Base-by-base conservation (phyloP, 1,140 invertebrate genomes). In the Drosophila mayri region DNA sequence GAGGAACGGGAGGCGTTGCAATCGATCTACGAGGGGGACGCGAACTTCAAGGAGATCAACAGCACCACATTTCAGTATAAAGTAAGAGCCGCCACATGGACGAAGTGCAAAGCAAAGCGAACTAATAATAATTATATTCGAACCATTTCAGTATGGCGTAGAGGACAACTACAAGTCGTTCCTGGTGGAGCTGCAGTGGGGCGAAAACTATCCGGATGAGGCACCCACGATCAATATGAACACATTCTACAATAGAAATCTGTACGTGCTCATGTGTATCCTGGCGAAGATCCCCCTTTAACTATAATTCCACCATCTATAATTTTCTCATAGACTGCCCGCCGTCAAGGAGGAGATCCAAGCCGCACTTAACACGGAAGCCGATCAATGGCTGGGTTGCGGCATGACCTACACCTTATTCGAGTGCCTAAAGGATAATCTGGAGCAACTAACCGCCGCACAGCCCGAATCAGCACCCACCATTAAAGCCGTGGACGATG, bases 341-440 rank as follows among this genome's bases (percentile, higher is more conserved):
- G 79, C 93, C 18, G 95, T 97, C 1, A 98, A 98, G 93, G 93
- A 95, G 49, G 96, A 95, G 87, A 95, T 98, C 64, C 92, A 94
- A 18, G 83, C 94, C 9, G 93, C 94, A 40, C 85, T 98, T 2
- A 93, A 94, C n/a, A 93, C 94, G 43, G 97, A 98, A 93, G 96
- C 96, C 0, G 94, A 96, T 37, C 95, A 96, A 74, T 97, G 96
- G 94, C 67, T 98, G 22, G 98, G 97, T 12, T 96, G 95, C 93
- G 97, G 97, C 40, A 98, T 99, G 97, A 99, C 98, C 1, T 99
- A 98, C 87, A 97, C 97, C 5, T 91, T 99, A 37, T 98, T 99
- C 93, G 98, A 99, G 93, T 98, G 95, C 92, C 94, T 98, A 18
- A 98, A 98, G 92, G 98, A 99, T 91, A 96, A 96, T 91, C 93